Base-by-base conservation (phyloP, 2,888 invertebrate species). In the Lagria hirta region DNA sequence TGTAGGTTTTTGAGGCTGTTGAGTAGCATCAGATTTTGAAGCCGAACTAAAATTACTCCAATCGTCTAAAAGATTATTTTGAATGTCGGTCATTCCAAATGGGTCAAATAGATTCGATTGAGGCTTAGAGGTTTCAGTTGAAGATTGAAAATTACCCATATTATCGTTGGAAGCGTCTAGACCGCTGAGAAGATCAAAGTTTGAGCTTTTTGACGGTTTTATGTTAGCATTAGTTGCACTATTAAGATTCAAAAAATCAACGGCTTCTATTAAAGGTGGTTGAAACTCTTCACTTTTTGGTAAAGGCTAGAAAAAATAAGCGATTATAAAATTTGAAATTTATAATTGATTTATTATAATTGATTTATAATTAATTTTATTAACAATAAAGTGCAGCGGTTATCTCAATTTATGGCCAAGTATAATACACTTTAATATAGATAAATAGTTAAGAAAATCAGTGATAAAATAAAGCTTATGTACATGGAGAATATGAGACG, bases 181-280 rank as follows among this genome's bases (percentile, higher is more conserved):
- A 13, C 73, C 75, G 41, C 78, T 79, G 12, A 82, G 64, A 36
- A 82, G 71, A 78, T 87, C 81, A 67, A 79, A 78, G 58, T 78
- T 79, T 17, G 77, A 73, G 43, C 65, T 68, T 3, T 65, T 52
- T 2, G 68, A 64, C 14, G 51, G 56, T 29, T 58, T 63, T 4
- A 52, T 29, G 7, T 48, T 22, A 2, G 35, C 34, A 8, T 38
- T 20, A 6, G 62, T 41, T n/a, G 54, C 14, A 4, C 61, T 56
- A 58, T 73, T 75, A 22, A 79, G 62, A 61, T 79, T 79, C 28
- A 80, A 68, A 35, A 80, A 67, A 66, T 86, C 86, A 24, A 81
- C 78, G 1, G 80, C 76, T 61, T 77, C 80, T 57, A 59, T 68
- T 12, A 64, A 12, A 16, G 51, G 29, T 8, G 28, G 20, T 21